A percentile compares a stretch with the other conserved stretches of the same genome.
These are phyloP conservation scores for Mormyrus iriodes DNA, from an alignment of 2,113 vertebrate species.

Conservation along the genomic window DNA sequence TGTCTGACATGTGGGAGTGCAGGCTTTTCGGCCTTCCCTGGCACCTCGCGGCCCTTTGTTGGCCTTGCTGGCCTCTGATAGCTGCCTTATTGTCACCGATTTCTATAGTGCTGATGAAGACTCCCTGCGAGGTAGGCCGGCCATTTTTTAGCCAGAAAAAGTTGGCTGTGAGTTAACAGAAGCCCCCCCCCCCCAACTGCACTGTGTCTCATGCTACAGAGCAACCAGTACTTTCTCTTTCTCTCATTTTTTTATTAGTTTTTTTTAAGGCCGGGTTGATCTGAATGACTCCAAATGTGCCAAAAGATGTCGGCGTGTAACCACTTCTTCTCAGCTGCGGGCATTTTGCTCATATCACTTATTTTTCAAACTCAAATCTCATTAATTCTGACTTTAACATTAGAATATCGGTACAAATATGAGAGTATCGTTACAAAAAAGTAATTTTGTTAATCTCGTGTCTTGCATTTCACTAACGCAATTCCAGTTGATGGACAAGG, in stretches of 20 bases:
- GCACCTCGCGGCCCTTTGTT: background rate
- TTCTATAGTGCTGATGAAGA: background rate
- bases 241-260: background rate
- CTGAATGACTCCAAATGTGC: too few relatives aligned
- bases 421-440: slow-evolving; percentile 12
- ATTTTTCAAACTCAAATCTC: slow-evolving; percentile 28
- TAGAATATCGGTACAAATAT: slow-evolving; percentile 38
- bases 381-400: slow-evolving; percentile 26
- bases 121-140: background rate
- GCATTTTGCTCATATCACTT: background rate
- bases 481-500: slow-evolving; percentile 35
- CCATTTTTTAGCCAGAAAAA: background rate
- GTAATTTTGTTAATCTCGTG: slow-evolving; percentile 39
- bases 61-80: background rate
- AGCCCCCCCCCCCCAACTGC: background rate
- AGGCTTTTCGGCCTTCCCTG: background rate
- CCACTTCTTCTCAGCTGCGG: background rate
- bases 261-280: background rate
- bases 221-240: too few relatives aligned
- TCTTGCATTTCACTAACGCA: slow-evolving; percentile 31
- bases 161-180: background rate
- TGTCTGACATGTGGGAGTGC: background rate
- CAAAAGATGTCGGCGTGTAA: background rate
- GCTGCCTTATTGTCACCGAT: slow-evolving; percentile 2
- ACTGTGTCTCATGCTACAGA: too few relatives aligned